Conservation (phyloP, 2,888 invertebrate species). For the Synergus gifuensis region DNA sequence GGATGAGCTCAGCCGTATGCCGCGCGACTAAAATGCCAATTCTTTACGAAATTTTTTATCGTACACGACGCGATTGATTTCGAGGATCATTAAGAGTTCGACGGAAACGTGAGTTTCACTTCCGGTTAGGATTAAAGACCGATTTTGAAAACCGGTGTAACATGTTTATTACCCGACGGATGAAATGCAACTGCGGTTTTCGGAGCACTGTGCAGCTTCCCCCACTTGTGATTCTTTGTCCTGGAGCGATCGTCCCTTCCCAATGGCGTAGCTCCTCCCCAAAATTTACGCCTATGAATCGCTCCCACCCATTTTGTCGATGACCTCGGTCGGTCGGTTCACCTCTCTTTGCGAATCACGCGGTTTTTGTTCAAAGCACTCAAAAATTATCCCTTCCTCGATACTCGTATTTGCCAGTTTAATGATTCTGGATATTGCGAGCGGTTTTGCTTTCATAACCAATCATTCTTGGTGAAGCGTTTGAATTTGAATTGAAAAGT, state of each 20-base stretch:
- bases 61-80: background rate
- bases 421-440: background rate
- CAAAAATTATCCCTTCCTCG: constrained; percentile 11
- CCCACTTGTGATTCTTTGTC: constrained; percentile 47
- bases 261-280: constrained; percentile 44
- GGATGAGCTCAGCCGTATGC: constrained; percentile 17
- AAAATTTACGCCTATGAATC: constrained; percentile 40
- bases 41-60: background rate
- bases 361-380: constrained; percentile 18
- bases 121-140: background rate
- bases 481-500: no score
- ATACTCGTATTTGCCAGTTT: background rate
- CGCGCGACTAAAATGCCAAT: background rate
- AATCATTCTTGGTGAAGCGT: background rate
- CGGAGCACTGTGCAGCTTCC: constrained; percentile 45
- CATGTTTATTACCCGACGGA: constrained; percentile 49
- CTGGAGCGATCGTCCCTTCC: constrained; percentile 43
- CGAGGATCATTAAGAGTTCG: background rate
- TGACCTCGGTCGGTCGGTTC: constrained; percentile 9
- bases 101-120: background rate
- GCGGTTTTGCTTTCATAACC: background rate
- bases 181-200: constrained; percentile 52
- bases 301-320: constrained; percentile 33
- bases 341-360: constrained; percentile 4
- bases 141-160: constrained; percentile 38